phyloP scores from a whole-genome alignment of 2,888 invertebrate genomes.

The Penaeus monodon region DNA sequence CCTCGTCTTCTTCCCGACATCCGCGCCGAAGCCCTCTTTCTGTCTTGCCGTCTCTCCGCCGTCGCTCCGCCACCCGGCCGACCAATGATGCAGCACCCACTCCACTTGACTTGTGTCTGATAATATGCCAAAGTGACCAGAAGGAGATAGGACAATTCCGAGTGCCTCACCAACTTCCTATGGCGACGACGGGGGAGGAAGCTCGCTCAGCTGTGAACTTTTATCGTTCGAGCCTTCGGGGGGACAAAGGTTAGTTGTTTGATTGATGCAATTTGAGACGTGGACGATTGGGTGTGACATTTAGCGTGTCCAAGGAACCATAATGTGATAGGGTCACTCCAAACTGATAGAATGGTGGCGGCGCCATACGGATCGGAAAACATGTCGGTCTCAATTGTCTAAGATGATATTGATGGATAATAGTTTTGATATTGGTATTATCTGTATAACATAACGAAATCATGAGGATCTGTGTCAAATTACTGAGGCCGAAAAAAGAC shows the following conservation, averaged over 20 bases:
- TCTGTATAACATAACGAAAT: too few species aligned
- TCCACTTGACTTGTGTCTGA: constrained; percentile 31
- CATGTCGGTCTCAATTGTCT: too few species aligned
- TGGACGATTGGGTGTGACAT: constrained; percentile 26
- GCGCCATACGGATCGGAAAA: neutral
- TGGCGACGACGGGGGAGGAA: constrained; percentile 8
- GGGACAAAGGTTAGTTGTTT: neutral
- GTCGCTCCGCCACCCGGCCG: neutral
- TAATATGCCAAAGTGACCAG: constrained; percentile 37
- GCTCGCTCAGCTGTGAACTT: constrained; percentile 18
- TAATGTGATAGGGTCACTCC: too few species aligned
- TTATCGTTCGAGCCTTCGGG: constrained; percentile 16
- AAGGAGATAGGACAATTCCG: constrained; percentile 35
- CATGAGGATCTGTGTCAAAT: too few species aligned
- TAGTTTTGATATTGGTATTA: too few species aligned
- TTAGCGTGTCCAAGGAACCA: constrained; percentile 7
- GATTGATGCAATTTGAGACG: constrained; percentile 39
- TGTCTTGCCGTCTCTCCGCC: neutral
- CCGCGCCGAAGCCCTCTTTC: neutral
- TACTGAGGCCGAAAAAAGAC: too few species aligned
- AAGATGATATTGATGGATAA: too few species aligned
- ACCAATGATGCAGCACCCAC: constrained; percentile 3
- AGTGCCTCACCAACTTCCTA: constrained; percentile 21
- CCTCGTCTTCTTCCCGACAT: neutral
- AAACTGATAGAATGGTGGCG: neutral